phyloP scores from a whole-genome alignment of 1,140 invertebrate species.

The Frieseomelitta varia region DNA sequence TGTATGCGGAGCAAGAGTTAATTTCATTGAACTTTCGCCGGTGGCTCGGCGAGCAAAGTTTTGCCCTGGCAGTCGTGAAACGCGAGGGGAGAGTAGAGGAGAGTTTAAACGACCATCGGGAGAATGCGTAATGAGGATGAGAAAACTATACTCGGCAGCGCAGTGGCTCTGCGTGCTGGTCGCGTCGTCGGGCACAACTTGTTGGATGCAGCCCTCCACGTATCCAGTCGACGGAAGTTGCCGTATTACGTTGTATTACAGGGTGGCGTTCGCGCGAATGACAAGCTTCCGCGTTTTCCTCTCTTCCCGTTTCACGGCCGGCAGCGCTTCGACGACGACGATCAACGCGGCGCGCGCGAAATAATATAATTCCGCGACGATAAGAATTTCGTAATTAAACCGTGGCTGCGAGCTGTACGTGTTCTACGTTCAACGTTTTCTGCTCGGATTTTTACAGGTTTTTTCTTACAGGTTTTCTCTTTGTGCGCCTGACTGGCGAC shows the following conservation, averaged over 20 bases:
- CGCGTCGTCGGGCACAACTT: constrained; percentile 39
- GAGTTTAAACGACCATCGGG: constrained; percentile 63
- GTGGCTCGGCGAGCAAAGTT: constrained; percentile 66
- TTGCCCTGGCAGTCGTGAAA: constrained; percentile 67
- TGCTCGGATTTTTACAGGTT: not conserved
- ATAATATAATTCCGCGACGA: not conserved
- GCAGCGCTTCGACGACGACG: not conserved
- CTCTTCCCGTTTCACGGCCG: not conserved
- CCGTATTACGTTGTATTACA: constrained; percentile 12
- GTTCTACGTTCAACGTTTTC: not conserved
- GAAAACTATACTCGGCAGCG: constrained; percentile 56
- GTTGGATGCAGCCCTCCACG: constrained; percentile 15
- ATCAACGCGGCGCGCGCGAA: not conserved
- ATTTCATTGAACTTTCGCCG: constrained; percentile 77
- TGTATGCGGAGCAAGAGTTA: constrained; percentile 76
- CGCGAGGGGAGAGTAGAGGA: constrained; percentile 53
- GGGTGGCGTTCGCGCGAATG: constrained; percentile 3
- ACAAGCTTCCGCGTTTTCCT: constrained; percentile 13
- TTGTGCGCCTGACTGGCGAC: not conserved
- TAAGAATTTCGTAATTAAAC: constrained; percentile 11
- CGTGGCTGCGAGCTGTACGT: not conserved
- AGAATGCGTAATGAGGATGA: constrained; percentile 74
- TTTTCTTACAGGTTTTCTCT: too few relatives aligned
- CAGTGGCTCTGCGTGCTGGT: constrained; percentile 34
- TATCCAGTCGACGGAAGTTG: constrained; percentile 20